Percentiles rank a stretch among this genome's conserved stretches.
These are phyloP conservation scores for Papilio demoleus DNA, from an alignment of 2,888 invertebrate species.

Conservation along the genomic window DNA sequence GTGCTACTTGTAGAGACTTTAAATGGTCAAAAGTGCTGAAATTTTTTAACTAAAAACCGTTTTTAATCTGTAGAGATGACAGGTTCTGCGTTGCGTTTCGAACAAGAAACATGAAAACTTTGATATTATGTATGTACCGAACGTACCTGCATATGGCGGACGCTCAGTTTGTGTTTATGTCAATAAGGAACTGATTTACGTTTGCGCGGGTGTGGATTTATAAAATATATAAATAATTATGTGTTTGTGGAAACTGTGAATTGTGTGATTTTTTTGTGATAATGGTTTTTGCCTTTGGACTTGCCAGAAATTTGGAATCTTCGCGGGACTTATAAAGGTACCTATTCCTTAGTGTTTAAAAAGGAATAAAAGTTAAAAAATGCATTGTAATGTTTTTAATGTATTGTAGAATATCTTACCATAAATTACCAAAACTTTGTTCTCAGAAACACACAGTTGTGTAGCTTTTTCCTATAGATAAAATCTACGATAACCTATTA, in stretches of 20 bases:
- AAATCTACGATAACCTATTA: conserved; percentile 62
- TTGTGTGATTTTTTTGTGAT: conserved; percentile 77
- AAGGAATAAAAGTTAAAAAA: conserved; percentile 49
- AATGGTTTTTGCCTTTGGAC: conserved; percentile 76
- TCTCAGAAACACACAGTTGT: conserved; percentile 37
- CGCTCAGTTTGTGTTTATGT: conserved; percentile 83
- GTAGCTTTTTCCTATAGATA: conserved; percentile 2
- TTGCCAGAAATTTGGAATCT: conserved; percentile 70
- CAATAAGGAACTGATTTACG: conserved; percentile 81
- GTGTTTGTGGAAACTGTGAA: conserved; percentile 76
- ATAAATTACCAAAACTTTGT: not conserved
- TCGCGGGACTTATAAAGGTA: conserved; percentile 77
- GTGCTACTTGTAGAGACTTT: not conserved
- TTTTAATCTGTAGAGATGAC: conserved; percentile 48
- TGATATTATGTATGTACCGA: conserved; percentile 62
- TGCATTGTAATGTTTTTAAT: not conserved
- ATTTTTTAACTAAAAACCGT: conserved; percentile 37
- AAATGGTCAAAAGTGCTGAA: not conserved
- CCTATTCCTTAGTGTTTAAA: conserved; percentile 67
- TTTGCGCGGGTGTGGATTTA: conserved; percentile 82
- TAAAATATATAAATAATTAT: conserved; percentile 70
- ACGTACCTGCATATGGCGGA: conserved; percentile 83
- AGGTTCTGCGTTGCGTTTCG: conserved; percentile 47
- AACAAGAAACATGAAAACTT: conserved; percentile 48
- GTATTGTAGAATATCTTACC: not conserved